Evolutionary conservation across 2,888 invertebrate genomes (phyloP).

Genomic region (Nemurella pictetii): DNA sequence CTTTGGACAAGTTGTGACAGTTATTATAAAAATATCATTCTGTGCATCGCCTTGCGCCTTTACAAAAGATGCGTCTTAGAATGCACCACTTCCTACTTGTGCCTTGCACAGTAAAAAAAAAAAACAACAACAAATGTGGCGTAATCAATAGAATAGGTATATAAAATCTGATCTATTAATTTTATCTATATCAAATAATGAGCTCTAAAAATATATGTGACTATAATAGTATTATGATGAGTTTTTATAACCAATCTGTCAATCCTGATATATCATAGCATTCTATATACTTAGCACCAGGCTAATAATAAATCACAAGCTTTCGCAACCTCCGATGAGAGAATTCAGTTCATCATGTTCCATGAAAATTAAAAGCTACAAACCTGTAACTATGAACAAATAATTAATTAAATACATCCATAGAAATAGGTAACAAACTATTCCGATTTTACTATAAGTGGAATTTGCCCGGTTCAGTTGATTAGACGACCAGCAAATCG

Average conservation of each 20-base stretch:
- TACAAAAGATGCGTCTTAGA: not conserved
- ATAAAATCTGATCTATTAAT: not conserved
- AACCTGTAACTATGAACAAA: not conserved
- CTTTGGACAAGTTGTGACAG: not conserved
- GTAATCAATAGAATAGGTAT: not conserved
- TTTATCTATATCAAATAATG: conserved; percentile 1
- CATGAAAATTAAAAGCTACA: not conserved
- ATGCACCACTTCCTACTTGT: no score
- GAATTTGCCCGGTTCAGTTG: not conserved
- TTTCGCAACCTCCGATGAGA: not conserved
- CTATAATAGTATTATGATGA: not conserved
- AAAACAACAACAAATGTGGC: not conserved
- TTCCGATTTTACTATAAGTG: not conserved
- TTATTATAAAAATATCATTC: conserved; percentile 15
- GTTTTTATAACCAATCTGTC: not conserved
- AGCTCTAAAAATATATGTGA: conserved; percentile 10
- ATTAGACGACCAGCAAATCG: not conserved
- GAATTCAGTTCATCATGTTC: not conserved
- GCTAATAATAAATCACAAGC: not conserved
- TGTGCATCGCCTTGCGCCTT: not conserved
- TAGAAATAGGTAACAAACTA: not conserved
- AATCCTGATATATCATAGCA: not conserved
- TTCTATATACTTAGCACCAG: not conserved
- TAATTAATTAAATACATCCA: not conserved
- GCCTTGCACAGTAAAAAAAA: not conserved